Evolutionary conservation across 2,888 invertebrate species (phyloP), one percentile per base, ranked within the genome.

Genomic region (Schizaphis graminum): DNA sequence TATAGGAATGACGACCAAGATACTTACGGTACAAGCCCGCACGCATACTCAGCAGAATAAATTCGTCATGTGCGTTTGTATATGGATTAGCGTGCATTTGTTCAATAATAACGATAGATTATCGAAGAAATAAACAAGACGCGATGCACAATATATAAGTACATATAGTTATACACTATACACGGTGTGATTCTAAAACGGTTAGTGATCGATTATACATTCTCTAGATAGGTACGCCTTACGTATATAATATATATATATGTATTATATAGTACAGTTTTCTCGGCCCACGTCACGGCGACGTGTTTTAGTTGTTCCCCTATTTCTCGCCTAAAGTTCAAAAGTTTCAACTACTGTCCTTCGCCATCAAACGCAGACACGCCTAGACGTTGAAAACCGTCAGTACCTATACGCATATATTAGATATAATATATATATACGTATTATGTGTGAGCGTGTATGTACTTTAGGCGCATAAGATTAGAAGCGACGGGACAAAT

Each of bases 291-390:
- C 89, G 47, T 44, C 44, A 47, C 88, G 16, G 26, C 89, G n/a
- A 84, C 84, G 84, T 35, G 77, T 89, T 47, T 47, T 47, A 90
- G 57, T 84, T 47, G 84, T 93, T 87, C 61, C 87, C 67, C 49
- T n/a, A n/a, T 77, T 93, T 89, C 85, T 84, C 84, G 89, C n/a
- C 85, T 49, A 41, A 85, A 85, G 56, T 93, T 93, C 93, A 89
- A 89, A 93, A 93, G 93, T 93, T 93, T 57, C 85, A n/a, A 89
- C 77, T 57, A 84, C 89, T 90, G 85, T 89, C 93, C 93, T 93
- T 93, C 57, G 35, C 84, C 89, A 85, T 93, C 89, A 85, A 89
- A 89, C 47, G 93, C 89, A 90, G 89, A 93, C 93, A 77, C 47
- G n/a, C 47, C 47, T 77, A 56, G 84, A 85, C 85, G 41, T 53